A percentile compares a stretch with the other conserved stretches of the same genome.
Conservation (phyloP, 2,888 invertebrate species). For the Endotricha flammealis region DNA sequence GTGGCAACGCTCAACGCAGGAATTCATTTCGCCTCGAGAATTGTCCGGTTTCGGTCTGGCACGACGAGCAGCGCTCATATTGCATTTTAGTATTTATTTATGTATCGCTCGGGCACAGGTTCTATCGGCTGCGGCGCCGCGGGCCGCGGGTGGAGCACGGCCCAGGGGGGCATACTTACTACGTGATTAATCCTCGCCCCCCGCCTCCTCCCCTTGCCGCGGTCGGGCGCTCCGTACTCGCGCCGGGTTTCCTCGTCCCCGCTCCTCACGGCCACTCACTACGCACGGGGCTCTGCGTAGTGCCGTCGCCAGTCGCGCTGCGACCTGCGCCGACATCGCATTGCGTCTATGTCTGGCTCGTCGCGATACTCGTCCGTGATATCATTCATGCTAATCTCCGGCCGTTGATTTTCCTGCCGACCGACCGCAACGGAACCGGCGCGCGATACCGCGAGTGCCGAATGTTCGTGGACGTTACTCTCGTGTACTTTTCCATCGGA, state of each 20-base stretch:
- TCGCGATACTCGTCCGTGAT: slow-evolving; percentile 45
- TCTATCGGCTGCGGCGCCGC: slow-evolving; percentile 48
- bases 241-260: slow-evolving; percentile 78
- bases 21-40: slow-evolving; percentile 68
- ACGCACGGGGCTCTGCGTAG: slow-evolving; percentile 74
- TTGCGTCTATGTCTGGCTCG: slow-evolving; percentile 28
- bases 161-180: slow-evolving; percentile 72
- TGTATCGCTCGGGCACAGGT: slow-evolving; percentile 70
- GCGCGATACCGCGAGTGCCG: slow-evolving; percentile 66
- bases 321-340: slow-evolving; percentile 71
- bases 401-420: slow-evolving; percentile 68
- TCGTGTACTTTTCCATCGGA: slow-evolving; percentile 67
- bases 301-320: slow-evolving; percentile 71
- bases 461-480: slow-evolving; percentile 63
- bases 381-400: slow-evolving; percentile 72
- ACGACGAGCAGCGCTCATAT: slow-evolving; percentile 62
- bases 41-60: slow-evolving; percentile 77
- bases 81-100: slow-evolving; percentile 73
- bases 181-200: slow-evolving; percentile 73
- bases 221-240: slow-evolving; percentile 69
- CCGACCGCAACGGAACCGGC: slow-evolving; percentile 60
- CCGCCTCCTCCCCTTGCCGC: slow-evolving; percentile 37
- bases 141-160: slow-evolving; percentile 43
- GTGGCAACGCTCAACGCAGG: slow-evolving; percentile 67
- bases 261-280: slow-evolving; percentile 78